Evolutionary conservation across 30 jellyfish, hydroid and myxozoan species (phyloP).

Genomic region (Mastigias papua): DNA sequence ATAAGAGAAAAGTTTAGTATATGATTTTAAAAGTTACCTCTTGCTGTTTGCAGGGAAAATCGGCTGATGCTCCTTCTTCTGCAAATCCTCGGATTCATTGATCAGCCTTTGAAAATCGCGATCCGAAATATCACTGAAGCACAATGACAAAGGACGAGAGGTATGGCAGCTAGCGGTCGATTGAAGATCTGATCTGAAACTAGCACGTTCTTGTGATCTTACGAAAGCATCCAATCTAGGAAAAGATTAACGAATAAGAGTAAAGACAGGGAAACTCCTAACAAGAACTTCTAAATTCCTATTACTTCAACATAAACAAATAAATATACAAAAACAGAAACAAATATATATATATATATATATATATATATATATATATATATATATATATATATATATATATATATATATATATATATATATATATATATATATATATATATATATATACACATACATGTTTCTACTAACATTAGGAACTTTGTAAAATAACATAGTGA

Average conservation of each 20-base stretch:
- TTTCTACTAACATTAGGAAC: too few species aligned
- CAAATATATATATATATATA: too few species aligned
- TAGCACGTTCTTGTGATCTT: conserved; percentile 41
- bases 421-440: too few species aligned
- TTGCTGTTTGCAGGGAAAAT: conserved; percentile 48
- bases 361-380: too few species aligned
- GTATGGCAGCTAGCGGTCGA: conserved; percentile 21
- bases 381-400: too few species aligned
- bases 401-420: too few species aligned
- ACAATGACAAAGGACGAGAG: conserved; percentile 66
- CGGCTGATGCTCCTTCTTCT: conserved; percentile 15
- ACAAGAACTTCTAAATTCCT: neutral
- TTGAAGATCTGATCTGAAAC: conserved; percentile 26
- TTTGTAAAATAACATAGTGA: too few species aligned
- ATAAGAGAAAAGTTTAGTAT: too few species aligned
- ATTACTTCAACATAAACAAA: too few species aligned
- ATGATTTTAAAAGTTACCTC: conserved; percentile 18
- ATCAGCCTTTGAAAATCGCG: conserved; percentile 44
- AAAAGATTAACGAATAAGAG: neutral
- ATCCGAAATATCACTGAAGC: conserved; percentile 69
- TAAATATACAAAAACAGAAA: too few species aligned
- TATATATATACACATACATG: too few species aligned
- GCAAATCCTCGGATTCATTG: conserved; percentile 43
- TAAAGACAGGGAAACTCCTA: neutral
- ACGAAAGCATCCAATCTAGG: conserved; percentile 30